These are phyloP conservation scores for Perithous albicinctus DNA, from an alignment of 2,888 invertebrate genomes.

Conservation along the genomic window DNA sequence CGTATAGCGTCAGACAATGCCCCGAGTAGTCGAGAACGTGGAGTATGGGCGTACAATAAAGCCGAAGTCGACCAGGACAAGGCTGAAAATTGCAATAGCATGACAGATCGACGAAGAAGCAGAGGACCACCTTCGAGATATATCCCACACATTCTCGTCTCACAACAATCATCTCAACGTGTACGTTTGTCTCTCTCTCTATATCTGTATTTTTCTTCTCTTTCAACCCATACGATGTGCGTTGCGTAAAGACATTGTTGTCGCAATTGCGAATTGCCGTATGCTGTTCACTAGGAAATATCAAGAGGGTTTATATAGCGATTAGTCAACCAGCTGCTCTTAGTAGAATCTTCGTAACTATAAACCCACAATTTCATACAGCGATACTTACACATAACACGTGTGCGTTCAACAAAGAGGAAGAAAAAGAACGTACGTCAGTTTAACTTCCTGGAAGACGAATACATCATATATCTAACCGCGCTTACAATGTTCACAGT, in stretches of 20 bases:
- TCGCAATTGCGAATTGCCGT: slow-evolving; percentile 40
- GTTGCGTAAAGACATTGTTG: slow-evolving; percentile 44
- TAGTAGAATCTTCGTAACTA: slow-evolving; percentile 25
- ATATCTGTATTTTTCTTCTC: slow-evolving; percentile 8
- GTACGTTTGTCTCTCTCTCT: neutral
- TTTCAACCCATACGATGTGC: slow-evolving; percentile 10
- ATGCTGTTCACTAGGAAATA: slow-evolving; percentile 21
- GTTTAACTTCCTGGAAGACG: slow-evolving; percentile 26
- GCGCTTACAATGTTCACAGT: neutral
- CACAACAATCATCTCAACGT: slow-evolving; percentile 5
- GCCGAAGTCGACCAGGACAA: slow-evolving; percentile 36
- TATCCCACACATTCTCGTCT: slow-evolving; percentile 45
- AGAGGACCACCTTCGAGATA: slow-evolving; percentile 53
- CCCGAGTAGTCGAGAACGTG: neutral
- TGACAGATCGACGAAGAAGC: slow-evolving; percentile 56
- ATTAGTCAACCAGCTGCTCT: slow-evolving; percentile 49
- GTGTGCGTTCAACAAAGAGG: neutral
- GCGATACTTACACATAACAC: neutral
- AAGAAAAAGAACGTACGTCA: slow-evolving; percentile 15
- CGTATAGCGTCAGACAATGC: slow-evolving; percentile 10
- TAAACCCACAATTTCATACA: slow-evolving; percentile 25
- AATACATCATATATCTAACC: slow-evolving; percentile 18
- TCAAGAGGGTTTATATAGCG: slow-evolving; percentile 15
- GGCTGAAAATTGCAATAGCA: slow-evolving; percentile 60
- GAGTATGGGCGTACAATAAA: slow-evolving; percentile 40